Conservation (phyloP, 2,113 vertebrate species). For the Carettochelys insculpta region DNA sequence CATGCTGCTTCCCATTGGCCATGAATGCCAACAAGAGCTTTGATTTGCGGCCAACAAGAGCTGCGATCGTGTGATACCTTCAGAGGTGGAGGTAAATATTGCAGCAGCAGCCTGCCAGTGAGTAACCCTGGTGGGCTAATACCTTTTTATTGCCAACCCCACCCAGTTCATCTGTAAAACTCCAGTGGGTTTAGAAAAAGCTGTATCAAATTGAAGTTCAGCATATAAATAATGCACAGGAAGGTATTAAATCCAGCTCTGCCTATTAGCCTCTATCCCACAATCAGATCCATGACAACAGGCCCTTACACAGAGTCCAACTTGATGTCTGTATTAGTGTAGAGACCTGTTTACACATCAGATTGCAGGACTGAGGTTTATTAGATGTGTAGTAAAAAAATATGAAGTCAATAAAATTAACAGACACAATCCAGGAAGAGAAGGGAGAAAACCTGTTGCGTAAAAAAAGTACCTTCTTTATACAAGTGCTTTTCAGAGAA, state of each 20-base stretch:
- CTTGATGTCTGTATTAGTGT: conserved; percentile 1
- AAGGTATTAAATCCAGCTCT: conserved; percentile 5
- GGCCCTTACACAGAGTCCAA: background rate
- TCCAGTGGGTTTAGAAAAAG: background rate
- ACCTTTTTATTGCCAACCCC: too few relatives aligned
- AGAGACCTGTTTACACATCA: background rate
- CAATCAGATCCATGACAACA: background rate
- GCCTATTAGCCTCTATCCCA: conserved; percentile 30
- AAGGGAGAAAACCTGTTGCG: background rate
- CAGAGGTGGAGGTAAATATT: too few relatives aligned
- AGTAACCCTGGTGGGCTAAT: too few relatives aligned
- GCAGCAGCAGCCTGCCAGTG: too few relatives aligned
- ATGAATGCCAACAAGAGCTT: too few relatives aligned
- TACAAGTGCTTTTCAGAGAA: background rate
- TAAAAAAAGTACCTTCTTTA: background rate
- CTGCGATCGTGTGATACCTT: too few relatives aligned
- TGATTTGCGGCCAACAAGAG: too few relatives aligned
- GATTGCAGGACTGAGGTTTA: background rate
- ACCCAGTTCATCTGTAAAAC: background rate
- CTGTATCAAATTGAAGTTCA: background rate
- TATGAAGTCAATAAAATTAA: background rate
- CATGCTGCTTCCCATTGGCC: too few relatives aligned
- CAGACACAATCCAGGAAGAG: background rate
- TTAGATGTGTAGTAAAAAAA: background rate
- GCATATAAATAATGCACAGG: background rate